Conservation (phyloP, 2,888 invertebrate species). For the Bombylius major region DNA sequence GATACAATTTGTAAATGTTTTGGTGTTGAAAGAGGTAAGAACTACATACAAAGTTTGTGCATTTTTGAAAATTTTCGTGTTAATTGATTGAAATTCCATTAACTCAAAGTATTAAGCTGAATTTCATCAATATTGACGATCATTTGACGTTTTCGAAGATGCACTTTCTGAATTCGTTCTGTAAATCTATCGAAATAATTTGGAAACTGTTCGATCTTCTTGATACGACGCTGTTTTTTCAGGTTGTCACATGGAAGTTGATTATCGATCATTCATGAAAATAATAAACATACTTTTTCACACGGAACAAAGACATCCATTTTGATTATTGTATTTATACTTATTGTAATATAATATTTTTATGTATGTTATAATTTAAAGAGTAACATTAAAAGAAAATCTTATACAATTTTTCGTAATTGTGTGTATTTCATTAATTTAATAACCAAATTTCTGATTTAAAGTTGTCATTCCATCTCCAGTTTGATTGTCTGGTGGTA, state of each 20-base stretch:
- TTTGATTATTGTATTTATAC: slow-evolving; percentile 1
- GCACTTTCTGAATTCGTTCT: too few species aligned
- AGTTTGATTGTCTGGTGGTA: slow-evolving; percentile 59
- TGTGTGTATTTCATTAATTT: slow-evolving; percentile 18
- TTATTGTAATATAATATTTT: too few species aligned
- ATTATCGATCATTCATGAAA: slow-evolving; percentile 57
- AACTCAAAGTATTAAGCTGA: too few species aligned
- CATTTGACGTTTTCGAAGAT: too few species aligned
- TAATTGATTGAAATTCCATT: too few species aligned
- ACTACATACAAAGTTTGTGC: background rate
- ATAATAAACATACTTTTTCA: slow-evolving; percentile 52
- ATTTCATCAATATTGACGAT: too few species aligned
- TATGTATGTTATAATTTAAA: too few species aligned
- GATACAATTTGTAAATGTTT: slow-evolving; percentile 63
- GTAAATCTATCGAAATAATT: background rate
- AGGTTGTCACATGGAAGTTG: slow-evolving; percentile 44
- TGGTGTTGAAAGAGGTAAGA: slow-evolving; percentile 46
- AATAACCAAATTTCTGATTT: slow-evolving; percentile 70
- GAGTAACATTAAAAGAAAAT: background rate
- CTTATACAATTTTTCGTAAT: background rate
- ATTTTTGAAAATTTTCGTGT: background rate
- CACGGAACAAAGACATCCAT: slow-evolving; percentile 35
- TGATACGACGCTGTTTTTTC: background rate
- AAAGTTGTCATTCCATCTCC: slow-evolving; percentile 66
- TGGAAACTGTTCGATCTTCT: too few species aligned